A percentile compares a stretch with the other conserved stretches of the same genome.
These are phyloP conservation scores for Mythimna lalbum DNA, from an alignment of 2,888 invertebrate species.

Conservation along the genomic window DNA sequence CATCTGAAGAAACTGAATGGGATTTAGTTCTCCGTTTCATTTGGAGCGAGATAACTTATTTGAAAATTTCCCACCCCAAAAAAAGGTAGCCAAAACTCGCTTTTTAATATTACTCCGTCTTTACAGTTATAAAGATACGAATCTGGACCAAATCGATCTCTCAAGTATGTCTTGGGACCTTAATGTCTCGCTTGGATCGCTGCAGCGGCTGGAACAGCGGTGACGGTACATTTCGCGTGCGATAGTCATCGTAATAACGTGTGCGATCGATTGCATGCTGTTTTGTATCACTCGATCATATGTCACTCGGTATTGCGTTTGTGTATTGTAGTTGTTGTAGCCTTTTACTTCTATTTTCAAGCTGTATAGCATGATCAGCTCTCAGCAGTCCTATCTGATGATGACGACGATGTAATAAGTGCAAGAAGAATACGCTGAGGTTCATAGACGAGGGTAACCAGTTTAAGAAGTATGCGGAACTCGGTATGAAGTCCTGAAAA, in stretches of 20 bases:
- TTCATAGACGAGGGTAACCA: too few relatives aligned
- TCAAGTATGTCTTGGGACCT: constrained; percentile 23
- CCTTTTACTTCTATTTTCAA: constrained; percentile 17
- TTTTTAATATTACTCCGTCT: constrained; percentile 12
- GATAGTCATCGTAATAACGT: constrained; percentile 47
- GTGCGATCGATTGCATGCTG: constrained; percentile 47
- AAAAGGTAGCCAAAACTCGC: background rate
- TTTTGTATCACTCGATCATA: constrained; percentile 45
- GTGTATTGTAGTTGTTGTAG: constrained; percentile 9
- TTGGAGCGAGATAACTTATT: too few relatives aligned
- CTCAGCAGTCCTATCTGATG: too few relatives aligned
- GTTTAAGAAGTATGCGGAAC: too few relatives aligned
- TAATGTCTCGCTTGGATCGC: constrained; percentile 35
- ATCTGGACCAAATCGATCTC: constrained; percentile 50
- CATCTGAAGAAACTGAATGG: too few relatives aligned
- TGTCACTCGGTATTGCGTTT: constrained; percentile 32
- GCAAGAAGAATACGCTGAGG: too few relatives aligned
- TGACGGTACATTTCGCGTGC: constrained; percentile 31
- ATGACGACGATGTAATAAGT: too few relatives aligned
- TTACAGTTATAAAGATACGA: constrained; percentile 47
- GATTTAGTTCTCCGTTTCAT: too few relatives aligned
- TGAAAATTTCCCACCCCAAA: background rate
- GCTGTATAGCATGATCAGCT: too few relatives aligned
- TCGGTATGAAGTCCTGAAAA: too few relatives aligned
- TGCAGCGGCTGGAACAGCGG: constrained; percentile 14